A percentile compares a stretch with the other conserved stretches of the same genome.
Evolutionary conservation across 2,888 invertebrate species (phyloP).

Genomic region (Parnassius smintheus): DNA sequence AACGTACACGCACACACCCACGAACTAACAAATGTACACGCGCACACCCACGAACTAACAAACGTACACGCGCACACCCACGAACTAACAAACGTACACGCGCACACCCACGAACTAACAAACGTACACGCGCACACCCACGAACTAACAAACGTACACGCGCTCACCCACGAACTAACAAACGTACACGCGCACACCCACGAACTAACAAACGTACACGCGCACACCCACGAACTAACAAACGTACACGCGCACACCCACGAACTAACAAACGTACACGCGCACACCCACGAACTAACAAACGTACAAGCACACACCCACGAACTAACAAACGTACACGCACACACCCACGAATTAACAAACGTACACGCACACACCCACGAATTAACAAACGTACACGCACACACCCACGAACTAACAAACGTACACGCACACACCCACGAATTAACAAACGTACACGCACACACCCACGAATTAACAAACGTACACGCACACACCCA

Average conservation of each 20-base stretch:
- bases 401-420: slow-evolving; percentile 38
- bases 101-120: too few species aligned
- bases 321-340: too few species aligned
- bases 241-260: slow-evolving; percentile 34
- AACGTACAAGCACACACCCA: slow-evolving; percentile 27
- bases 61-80: slow-evolving; percentile 34
- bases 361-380: neutral
- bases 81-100: slow-evolving; percentile 24
- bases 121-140: slow-evolving; percentile 34
- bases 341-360: slow-evolving; percentile 38
- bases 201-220: slow-evolving; percentile 24
- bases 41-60: too few species aligned
- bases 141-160: slow-evolving; percentile 25
- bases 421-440: neutral
- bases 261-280: slow-evolving; percentile 25
- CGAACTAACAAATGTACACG: too few species aligned
- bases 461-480: slow-evolving; percentile 37
- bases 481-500: neutral
- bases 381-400: too few species aligned
- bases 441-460: too few species aligned
- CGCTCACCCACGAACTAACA: too few species aligned
- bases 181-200: slow-evolving; percentile 34
- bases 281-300: too few species aligned
- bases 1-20: too few species aligned
- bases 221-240: too few species aligned